Conservation (phyloP, 2,888 invertebrate species). For the Xylota segnis region DNA sequence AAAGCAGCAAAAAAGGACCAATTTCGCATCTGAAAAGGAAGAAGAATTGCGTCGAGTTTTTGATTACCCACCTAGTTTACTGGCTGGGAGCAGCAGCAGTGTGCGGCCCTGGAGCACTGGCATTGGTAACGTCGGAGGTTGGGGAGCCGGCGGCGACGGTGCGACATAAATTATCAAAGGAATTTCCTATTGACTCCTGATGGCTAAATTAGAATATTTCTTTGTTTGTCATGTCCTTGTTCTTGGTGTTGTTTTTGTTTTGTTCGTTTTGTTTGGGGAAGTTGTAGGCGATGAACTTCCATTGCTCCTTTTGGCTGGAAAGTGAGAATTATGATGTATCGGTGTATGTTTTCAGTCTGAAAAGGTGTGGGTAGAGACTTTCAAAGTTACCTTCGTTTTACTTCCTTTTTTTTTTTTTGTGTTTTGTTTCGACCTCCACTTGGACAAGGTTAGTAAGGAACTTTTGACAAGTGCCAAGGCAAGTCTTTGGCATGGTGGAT, state of each 20-base stretch:
- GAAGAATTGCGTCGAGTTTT: conserved; percentile 69
- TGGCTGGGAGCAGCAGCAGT: background rate
- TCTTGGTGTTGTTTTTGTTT: conserved; percentile 26
- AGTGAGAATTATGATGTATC: conserved; percentile 31
- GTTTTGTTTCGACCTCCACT: background rate
- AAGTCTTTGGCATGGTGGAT: conserved; percentile 28
- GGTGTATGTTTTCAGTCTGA: conserved; percentile 24
- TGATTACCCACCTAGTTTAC: conserved; percentile 60
- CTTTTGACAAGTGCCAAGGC: conserved; percentile 64
- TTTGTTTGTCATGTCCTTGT: conserved; percentile 60
- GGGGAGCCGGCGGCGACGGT: conserved; percentile 1
- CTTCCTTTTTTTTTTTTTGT: background rate
- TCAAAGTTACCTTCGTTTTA: conserved; percentile 12
- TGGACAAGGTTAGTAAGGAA: conserved; percentile 22
- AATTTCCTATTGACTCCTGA: conserved; percentile 67
- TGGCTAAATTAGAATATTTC: conserved; percentile 73
- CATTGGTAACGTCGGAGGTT: conserved; percentile 9
- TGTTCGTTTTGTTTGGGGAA: conserved; percentile 5
- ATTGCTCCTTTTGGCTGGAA: background rate
- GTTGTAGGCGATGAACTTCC: conserved; percentile 27
- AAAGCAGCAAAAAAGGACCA: conserved; percentile 54
- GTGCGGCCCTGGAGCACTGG: conserved; percentile 1
- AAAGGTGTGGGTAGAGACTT: conserved; percentile 9
- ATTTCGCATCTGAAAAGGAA: conserved; percentile 55
- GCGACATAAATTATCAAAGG: conserved; percentile 69